These are phyloP conservation scores for Nylanderia fulva DNA, from an alignment of 1,140 invertebrate species.

Conservation along the genomic window DNA sequence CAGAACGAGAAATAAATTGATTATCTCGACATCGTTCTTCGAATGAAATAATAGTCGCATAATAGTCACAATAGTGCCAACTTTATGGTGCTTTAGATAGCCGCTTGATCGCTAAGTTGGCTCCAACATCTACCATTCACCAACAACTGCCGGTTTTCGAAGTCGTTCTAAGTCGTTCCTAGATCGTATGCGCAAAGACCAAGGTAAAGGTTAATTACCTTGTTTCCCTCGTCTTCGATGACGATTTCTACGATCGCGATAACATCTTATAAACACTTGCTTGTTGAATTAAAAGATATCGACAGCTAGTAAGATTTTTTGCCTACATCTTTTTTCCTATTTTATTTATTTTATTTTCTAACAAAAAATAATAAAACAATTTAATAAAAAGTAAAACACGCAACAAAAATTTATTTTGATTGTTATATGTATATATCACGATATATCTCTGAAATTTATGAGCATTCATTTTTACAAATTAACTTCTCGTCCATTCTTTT, in stretches of 20 bases:
- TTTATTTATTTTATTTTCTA: neutral
- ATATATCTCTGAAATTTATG: neutral
- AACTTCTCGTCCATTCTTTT: neutral
- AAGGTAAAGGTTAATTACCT: constrained; percentile 65
- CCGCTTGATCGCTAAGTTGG: constrained; percentile 45
- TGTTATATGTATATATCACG: too few species aligned
- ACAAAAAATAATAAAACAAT: neutral
- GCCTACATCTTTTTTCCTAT: too few species aligned
- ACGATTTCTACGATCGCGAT: neutral
- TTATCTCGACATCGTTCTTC: neutral
- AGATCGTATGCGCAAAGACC: constrained; percentile 22
- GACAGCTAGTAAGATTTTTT: neutral
- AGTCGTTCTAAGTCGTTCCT: constrained; percentile 40
- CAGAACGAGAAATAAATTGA: constrained; percentile 40
- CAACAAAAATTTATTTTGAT: neutral
- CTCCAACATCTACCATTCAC: constrained; percentile 35
- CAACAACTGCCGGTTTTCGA: constrained; percentile 36
- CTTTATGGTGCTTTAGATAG: constrained; percentile 33
- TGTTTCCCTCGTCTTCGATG: neutral
- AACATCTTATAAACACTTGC: neutral
- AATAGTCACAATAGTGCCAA: constrained; percentile 50
- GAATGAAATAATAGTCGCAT: neutral
- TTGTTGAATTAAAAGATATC: neutral
- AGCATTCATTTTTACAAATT: neutral
- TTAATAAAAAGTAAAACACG: neutral